A percentile compares a stretch with the other conserved stretches of the same genome.
Evolutionary conservation across 2,113 vertebrate genomes (phyloP).

Genomic region (Ceuthmochares aereus): DNA sequence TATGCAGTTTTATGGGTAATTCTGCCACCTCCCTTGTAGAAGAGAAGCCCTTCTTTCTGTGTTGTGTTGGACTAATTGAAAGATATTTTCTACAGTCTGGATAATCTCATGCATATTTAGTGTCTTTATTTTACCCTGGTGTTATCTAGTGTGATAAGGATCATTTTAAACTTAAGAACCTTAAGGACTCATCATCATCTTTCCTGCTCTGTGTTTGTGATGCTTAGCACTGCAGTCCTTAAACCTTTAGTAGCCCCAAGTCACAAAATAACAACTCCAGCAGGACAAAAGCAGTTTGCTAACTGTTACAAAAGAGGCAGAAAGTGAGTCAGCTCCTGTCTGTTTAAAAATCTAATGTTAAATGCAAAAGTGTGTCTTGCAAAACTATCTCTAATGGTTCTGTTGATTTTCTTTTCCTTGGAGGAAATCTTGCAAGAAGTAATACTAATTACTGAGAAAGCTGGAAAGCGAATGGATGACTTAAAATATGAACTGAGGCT

Average conservation of each 20-base stretch:
- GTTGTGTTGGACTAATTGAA: background rate
- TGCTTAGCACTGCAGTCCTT: background rate
- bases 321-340: constrained; percentile 21
- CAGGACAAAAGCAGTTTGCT: background rate
- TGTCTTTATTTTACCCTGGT: background rate
- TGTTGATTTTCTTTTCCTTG: constrained; percentile 31
- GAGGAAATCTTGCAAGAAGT: background rate
- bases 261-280: constrained; percentile 4
- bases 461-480: background rate
- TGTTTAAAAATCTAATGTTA: constrained; percentile 43
- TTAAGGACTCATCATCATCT: background rate
- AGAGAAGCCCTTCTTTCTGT: background rate
- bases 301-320: background rate
- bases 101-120: background rate
- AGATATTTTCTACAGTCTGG: background rate
- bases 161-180: background rate
- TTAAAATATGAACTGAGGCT: background rate
- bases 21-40: background rate
- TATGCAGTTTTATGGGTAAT: background rate
- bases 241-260: background rate
- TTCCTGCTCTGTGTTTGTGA: background rate
- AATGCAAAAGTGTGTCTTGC: constrained; percentile 6
- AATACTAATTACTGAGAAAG: constrained; percentile 22
- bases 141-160: constrained; percentile 21
- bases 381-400: background rate